Evolutionary conservation across 2,797 vertebrate species (phyloP).

Genomic region (Sebastolobus alascanus): DNA sequence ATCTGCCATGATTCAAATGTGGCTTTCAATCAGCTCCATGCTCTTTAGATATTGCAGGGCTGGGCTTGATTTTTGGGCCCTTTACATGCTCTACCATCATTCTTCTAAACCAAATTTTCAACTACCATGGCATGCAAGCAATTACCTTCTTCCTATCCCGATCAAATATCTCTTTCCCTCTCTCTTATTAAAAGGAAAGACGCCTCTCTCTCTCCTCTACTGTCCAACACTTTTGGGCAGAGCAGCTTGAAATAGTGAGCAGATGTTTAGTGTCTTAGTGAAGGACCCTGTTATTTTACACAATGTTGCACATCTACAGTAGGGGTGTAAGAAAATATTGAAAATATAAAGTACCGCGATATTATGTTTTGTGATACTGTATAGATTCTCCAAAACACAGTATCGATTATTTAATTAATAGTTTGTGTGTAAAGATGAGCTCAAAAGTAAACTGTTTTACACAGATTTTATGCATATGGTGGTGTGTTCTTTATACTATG

Average conservation of each 20-base stretch:
- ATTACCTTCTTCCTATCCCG: conserved; percentile 1
- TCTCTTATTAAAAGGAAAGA: neutral
- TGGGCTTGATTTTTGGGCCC: neutral
- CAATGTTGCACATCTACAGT: neutral
- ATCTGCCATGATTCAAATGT: conserved; percentile 3
- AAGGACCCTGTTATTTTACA: neutral
- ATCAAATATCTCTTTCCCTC: neutral
- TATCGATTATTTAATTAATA: too few relatives aligned
- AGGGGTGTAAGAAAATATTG: too few relatives aligned
- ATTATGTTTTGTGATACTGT: too few relatives aligned
- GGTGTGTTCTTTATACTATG: too few relatives aligned
- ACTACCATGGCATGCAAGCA: neutral
- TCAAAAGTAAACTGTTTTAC: too few relatives aligned
- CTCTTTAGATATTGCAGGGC: neutral
- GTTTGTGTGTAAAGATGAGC: too few relatives aligned
- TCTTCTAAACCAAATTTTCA: conserved; percentile 4
- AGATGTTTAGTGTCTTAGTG: neutral
- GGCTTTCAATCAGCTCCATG: neutral
- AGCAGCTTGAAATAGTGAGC: neutral
- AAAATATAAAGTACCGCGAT: too few relatives aligned
- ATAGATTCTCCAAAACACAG: too few relatives aligned
- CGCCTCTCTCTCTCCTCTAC: neutral
- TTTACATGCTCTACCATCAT: conserved; percentile 2
- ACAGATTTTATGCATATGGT: too few relatives aligned
- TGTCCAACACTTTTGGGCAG: neutral